These are phyloP conservation scores for Aptenodytes patagonicus DNA, from an alignment of 2,113 vertebrate species.

Conservation along the genomic window DNA sequence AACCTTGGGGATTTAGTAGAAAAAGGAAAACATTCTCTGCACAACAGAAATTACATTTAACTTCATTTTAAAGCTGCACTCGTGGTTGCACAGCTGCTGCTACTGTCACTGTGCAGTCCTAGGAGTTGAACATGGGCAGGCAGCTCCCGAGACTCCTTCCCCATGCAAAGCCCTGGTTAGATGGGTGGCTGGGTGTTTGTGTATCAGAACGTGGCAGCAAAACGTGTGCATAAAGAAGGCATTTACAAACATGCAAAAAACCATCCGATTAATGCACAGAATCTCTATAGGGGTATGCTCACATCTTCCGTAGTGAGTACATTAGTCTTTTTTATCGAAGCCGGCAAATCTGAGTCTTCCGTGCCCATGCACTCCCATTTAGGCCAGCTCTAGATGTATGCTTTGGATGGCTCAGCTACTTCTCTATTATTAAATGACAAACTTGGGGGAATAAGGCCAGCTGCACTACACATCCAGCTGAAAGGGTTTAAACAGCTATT, in stretches of 20 bases:
- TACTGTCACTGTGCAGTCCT: neutral
- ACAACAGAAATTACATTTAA: neutral
- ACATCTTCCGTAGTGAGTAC: fast-evolving
- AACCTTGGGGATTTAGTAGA: neutral
- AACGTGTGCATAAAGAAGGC: neutral
- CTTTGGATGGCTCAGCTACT: neutral
- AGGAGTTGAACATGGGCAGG: neutral
- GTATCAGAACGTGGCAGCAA: neutral
- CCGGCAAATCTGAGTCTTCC: neutral
- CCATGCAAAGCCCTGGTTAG: neutral
- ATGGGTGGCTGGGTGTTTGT: neutral
- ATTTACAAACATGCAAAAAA: neutral
- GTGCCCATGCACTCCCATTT: neutral
- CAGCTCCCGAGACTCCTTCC: neutral
- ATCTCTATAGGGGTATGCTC: fast-evolving
- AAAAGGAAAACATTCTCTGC: neutral
- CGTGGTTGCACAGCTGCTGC: neutral
- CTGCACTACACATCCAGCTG: neutral
- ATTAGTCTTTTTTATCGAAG: neutral
- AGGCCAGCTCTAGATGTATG: neutral
- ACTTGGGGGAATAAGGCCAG: neutral
- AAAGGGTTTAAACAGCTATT: neutral
- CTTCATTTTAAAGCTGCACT: neutral
- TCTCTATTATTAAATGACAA: neutral
- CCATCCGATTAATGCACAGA: neutral